Evolutionary conservation across 2,888 invertebrate genomes (phyloP).

Genomic region (Entomobrya proxima): DNA sequence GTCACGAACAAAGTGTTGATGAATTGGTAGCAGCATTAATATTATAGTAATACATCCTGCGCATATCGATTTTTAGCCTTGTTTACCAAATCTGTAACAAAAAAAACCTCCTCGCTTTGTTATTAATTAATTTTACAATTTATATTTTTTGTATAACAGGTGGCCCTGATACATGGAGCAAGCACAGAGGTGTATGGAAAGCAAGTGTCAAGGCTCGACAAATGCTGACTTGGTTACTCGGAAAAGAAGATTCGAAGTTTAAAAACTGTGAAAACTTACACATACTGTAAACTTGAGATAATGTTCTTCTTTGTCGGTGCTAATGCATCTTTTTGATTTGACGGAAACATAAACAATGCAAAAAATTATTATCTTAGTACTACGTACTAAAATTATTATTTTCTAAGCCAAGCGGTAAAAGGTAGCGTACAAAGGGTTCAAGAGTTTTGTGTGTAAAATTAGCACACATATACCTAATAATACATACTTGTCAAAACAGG

Average conservation of each 20-base stretch:
- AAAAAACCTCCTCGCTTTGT: background rate
- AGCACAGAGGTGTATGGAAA: conserved; percentile 88
- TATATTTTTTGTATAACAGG: conserved; percentile 25
- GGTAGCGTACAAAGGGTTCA: no score
- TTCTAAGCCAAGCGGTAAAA: no score
- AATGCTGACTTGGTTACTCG: conserved; percentile 93
- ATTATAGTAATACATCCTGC: no score
- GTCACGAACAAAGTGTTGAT: no score
- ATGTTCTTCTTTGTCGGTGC: background rate
- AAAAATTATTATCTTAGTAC: no score
- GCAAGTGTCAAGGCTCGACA: conserved; percentile 91
- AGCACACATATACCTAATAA: no score
- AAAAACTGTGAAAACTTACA: conserved; percentile 94
- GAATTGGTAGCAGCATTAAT: no score
- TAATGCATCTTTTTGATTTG: background rate
- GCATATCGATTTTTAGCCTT: no score
- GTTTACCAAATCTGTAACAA: background rate
- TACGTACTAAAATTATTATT: no score
- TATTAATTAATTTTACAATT: background rate
- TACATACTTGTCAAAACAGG: background rate
- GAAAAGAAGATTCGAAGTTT: conserved; percentile 93
- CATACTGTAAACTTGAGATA: conserved; percentile 83
- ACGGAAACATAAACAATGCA: background rate
- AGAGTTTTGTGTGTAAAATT: no score
- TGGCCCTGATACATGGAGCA: conserved; percentile 82